Base-by-base conservation (phyloP, 2,113 vertebrate genomes). In the Mionectes macconnelli region DNA sequence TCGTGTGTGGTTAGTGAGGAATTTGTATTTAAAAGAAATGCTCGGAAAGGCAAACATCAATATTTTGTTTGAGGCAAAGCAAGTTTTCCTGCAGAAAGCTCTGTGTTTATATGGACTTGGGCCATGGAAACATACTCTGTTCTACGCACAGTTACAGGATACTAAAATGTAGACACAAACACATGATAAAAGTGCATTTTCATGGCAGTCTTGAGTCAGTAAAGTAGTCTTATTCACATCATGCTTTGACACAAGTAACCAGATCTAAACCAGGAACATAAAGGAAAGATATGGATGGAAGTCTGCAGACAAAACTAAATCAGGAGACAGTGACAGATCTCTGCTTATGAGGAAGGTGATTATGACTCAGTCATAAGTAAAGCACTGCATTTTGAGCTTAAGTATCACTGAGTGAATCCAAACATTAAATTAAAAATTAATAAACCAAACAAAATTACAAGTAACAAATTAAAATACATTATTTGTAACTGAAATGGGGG, bases 311-410 rank as follows among this genome's bases (percentile, higher is more conserved):
- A 75, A 86, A 89, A 79, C 37, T 91, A 40, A 39, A 94, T 92
- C 92, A 93, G 85, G 55, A 90, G 85, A 93, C 93, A 89, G 76
- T 84, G 90, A 96, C 73, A 86, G 87, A 94, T 80, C 79, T 59
- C 60, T 86, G 63, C 64, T 90, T 55, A 31, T 6, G 39, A 77
- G 67, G 87, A 90, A 77, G 84, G 85, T 40, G 79, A 91, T 67
- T 91, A 77, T 95, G 94, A 96, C 91, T 95, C 93, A 94, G 82
- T 57, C 57, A 12, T 27, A 89, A 87, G 74, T 24, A 94, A 87
- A 87, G 82, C 35, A 59, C 16, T 3, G 12, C 14, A 79, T 45
- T 68, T 52, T 57, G 74, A 89, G 84, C 52, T 91, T 25, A 55
- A 77, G 39, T 33, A 86, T 37, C 3, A 1, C 37, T 79, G 39